Percentiles rank a stretch among this genome's conserved stretches.
Evolutionary conservation across 2,888 invertebrate genomes (phyloP).

Genomic region (Muschampia plurimacula): DNA sequence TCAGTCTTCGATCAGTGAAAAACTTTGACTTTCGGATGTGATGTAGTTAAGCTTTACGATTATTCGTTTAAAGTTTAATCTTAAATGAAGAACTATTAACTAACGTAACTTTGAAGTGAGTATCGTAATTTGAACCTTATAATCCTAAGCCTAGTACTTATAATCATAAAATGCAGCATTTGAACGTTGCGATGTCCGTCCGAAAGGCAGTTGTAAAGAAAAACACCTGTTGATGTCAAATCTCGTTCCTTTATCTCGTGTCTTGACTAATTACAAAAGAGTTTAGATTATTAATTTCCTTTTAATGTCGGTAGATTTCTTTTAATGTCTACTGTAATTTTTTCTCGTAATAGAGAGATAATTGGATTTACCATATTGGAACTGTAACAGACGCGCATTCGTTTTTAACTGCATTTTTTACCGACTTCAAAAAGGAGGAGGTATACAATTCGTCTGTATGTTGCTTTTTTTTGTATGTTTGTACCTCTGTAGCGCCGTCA

Average conservation of each 20-base stretch:
- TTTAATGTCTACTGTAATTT: not conserved
- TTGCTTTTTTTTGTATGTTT: no score
- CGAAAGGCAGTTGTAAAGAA: conserved; percentile 48
- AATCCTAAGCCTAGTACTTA: not conserved
- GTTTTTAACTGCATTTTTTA: not conserved
- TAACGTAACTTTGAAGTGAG: not conserved
- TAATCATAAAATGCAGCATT: not conserved
- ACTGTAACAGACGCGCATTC: not conserved
- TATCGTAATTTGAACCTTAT: not conserved
- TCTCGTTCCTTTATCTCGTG: conserved; percentile 44
- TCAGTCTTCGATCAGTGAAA: not conserved
- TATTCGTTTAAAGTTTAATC: conserved; percentile 9
- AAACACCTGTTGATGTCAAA: conserved; percentile 55
- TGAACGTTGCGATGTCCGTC: conserved; percentile 21
- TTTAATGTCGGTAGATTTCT: conserved; percentile 10
- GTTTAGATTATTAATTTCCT: conserved; percentile 13
- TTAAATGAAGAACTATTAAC: not conserved
- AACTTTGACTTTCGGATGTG: not conserved
- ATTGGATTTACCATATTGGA: not conserved
- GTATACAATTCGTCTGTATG: no score
- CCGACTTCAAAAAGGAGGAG: no score
- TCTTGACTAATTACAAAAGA: conserved; percentile 39
- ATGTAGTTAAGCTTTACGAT: not conserved
- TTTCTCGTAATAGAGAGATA: not conserved
- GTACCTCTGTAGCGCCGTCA: no score